Conservation (phyloP, 2,797 vertebrate genomes). For the Bothrops alternatus region DNA sequence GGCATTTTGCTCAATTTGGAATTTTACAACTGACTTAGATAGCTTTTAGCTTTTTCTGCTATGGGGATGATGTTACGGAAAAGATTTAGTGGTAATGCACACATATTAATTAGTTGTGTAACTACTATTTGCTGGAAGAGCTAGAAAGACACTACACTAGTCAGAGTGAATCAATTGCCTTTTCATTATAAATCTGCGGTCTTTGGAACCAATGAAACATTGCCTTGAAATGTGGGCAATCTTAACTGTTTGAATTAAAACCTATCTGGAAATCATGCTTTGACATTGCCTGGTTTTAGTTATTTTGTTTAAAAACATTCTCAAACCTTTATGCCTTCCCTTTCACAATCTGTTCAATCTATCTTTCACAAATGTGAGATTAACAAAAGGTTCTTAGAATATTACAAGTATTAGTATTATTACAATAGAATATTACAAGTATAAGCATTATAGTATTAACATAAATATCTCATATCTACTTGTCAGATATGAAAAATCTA, state of each 20-base stretch:
- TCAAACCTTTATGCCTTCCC: not conserved
- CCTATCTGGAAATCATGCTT: not conserved
- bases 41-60: not conserved
- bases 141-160: not conserved
- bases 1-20: not conserved
- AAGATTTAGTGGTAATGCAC: not conserved
- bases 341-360: not conserved
- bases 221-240: not conserved
- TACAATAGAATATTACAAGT: not conserved
- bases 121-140: not conserved
- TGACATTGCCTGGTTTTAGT: not conserved
- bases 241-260: not conserved
- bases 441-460: not conserved
- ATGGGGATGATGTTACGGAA: not conserved
- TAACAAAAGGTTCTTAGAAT: not conserved
- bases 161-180: not conserved
- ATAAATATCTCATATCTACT: not conserved
- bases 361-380: not conserved
- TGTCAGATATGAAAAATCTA: not conserved
- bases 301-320: not conserved
- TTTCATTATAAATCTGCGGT: not conserved
- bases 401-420: not conserved
- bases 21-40: not conserved
- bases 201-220: not conserved
- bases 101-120: not conserved